Evolutionary conservation across 1,140 invertebrate species (phyloP).

Genomic region (Hycleus phaleratus): DNA sequence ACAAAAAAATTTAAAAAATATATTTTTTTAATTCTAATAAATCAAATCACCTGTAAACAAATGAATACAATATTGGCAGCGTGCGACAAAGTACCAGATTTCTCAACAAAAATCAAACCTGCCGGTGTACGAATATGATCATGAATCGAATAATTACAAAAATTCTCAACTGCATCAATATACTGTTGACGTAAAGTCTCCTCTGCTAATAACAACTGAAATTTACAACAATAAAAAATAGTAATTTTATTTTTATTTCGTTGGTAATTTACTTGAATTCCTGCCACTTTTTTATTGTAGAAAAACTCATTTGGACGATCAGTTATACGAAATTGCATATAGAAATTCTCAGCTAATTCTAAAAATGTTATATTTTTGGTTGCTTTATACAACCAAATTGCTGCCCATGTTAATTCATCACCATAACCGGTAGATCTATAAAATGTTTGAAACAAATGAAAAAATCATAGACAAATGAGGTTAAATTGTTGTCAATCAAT

Average conservation of each 20-base stretch:
- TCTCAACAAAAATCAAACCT: constrained; percentile 50
- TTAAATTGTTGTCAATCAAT: too few relatives aligned
- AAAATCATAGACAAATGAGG: not conserved
- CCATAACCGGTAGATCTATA: constrained; percentile 49
- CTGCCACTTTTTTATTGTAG: constrained; percentile 54
- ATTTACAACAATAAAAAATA: too few relatives aligned
- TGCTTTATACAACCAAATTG: constrained; percentile 54
- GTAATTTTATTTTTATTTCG: too few relatives aligned
- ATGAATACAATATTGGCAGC: constrained; percentile 53
- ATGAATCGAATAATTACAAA: constrained; percentile 47
- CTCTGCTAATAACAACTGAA: constrained; percentile 45
- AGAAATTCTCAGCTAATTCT: constrained; percentile 46
- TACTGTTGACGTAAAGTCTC: constrained; percentile 43
- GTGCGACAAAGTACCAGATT: constrained; percentile 51
- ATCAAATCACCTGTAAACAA: constrained; percentile 41
- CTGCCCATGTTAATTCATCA: constrained; percentile 57
- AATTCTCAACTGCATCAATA: constrained; percentile 43
- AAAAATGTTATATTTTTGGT: constrained; percentile 49
- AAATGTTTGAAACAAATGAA: not conserved
- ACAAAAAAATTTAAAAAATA: constrained; percentile 9
- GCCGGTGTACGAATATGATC: constrained; percentile 46
- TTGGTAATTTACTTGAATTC: constrained; percentile 44
- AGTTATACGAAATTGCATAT: constrained; percentile 45
- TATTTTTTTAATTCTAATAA: not conserved
- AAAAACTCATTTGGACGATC: constrained; percentile 47